Evolutionary conservation across 2,888 invertebrate species (phyloP), one percentile per base, ranked within the genome.

Genomic region (Heteropelma amictum): DNA sequence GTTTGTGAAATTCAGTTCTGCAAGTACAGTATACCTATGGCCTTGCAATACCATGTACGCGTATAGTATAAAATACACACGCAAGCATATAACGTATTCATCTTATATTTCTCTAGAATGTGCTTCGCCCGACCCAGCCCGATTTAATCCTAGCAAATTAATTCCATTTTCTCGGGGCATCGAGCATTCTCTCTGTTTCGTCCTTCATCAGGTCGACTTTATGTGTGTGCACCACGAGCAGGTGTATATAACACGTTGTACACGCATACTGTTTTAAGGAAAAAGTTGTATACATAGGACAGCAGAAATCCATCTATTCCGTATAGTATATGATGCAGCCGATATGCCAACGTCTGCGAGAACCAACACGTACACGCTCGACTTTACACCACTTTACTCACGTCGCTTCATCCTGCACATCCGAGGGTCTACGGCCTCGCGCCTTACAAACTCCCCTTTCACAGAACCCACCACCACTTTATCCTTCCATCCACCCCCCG

Each of bases 111-210:
- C 45, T 47, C 6, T 47, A 12, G 12, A 5, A 3, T 2, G n/a
- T 3, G 17, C 6, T 19, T 3, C 21, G 4, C 10, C 47, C 23
- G n/a, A n/a, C n/a, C 47, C 6, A 12, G 47, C 47, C 12, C n/a
- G 84, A 88, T 88, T 88, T 87, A 88, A 88, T 88, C 86, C 86
- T 83, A 85, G 85, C 83, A 88, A 88, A 88, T 88, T 88, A 88
- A 88, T 88, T 87, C 87, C 87, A 87, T 88, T 88, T 87, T 88
- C 88, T 86, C 86, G 85, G 81, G 86, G 84, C 86, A 87, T 87
- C 87, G 87, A 85, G 86, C 85, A 88, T 87, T 87, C 88, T 84
- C 87, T 87, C 84, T 87, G 86, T 87, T 87, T 87, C 86, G 87
- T 87, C n/a, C n/a, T n/a, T n/a, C n/a, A n/a, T n/a, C n/a, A n/a